A percentile compares a stretch with the other conserved stretches of the same genome.
phyloP scores from a whole-genome alignment of 2,113 vertebrate genomes.

The Phodopus roborovskii region DNA sequence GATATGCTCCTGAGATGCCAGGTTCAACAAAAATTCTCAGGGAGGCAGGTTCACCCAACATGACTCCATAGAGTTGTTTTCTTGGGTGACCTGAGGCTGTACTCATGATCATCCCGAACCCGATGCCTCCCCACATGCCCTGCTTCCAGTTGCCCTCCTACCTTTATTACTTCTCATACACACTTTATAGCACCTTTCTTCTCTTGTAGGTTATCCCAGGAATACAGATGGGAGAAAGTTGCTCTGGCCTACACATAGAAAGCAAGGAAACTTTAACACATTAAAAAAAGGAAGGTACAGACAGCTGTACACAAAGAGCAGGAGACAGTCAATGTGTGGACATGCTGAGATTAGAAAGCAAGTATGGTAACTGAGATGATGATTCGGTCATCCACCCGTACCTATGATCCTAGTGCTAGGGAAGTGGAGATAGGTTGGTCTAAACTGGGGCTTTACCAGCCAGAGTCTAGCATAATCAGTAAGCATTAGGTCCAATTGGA shows the following conservation, averaged over 20 bases:
- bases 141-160: background rate
- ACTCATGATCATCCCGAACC: background rate
- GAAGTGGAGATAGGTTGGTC: background rate
- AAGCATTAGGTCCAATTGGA: background rate
- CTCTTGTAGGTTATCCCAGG: background rate
- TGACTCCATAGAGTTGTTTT: fast-evolving
- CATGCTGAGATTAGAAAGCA: background rate
- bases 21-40: background rate
- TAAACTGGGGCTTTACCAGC: background rate
- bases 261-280: background rate
- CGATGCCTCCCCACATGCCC: background rate
- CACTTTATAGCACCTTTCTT: background rate
- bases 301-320: background rate
- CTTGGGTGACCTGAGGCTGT: background rate
- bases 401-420: background rate
- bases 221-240: background rate
- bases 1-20: background rate
- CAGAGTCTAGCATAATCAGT: background rate
- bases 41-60: background rate
- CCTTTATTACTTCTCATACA: background rate
- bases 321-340: background rate
- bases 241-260: background rate
- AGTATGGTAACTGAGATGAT: background rate
- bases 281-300: conserved; percentile 33
- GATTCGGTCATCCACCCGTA: background rate